These are phyloP conservation scores for Seira ritae DNA, from an alignment of 2,888 invertebrate species.

Conservation along the genomic window DNA sequence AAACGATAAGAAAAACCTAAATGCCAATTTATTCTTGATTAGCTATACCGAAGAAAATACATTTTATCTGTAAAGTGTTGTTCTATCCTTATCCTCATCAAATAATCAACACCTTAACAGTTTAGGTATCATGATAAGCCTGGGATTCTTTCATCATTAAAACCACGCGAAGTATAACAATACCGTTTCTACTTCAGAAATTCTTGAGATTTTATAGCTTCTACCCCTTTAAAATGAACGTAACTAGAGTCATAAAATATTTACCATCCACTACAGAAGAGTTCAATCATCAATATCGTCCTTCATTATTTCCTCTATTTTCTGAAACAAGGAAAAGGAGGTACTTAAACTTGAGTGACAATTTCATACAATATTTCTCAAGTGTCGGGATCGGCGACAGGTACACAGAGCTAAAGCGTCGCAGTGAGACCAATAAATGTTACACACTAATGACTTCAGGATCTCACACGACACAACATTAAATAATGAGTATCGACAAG, in stretches of 20 bases:
- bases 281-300: not conserved
- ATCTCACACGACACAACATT: not conserved
- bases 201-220: constrained; percentile 29
- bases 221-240: constrained; percentile 13
- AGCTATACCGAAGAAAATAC: too few species aligned
- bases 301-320: not conserved
- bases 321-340: constrained; percentile 49
- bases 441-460: constrained; percentile 52
- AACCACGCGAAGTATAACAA: not conserved
- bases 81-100: constrained; percentile 2
- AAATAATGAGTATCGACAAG: constrained; percentile 42
- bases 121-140: constrained; percentile 18
- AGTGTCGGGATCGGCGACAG: constrained; percentile 52
- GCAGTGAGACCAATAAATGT: constrained; percentile 56
- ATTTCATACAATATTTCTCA: not conserved
- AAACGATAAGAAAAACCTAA: not conserved
- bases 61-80: not conserved
- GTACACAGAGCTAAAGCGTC: constrained; percentile 55
- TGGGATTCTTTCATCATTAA: not conserved
- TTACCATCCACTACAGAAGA: too few species aligned
- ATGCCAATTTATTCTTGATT: not conserved
- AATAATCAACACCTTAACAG: constrained; percentile 43
- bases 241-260: constrained; percentile 16
- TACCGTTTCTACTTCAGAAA: constrained; percentile 8
- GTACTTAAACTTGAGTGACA: constrained; percentile 37